Evolutionary conservation across 2,113 vertebrate species (phyloP).

Genomic region (Pelobates fuscus): DNA sequence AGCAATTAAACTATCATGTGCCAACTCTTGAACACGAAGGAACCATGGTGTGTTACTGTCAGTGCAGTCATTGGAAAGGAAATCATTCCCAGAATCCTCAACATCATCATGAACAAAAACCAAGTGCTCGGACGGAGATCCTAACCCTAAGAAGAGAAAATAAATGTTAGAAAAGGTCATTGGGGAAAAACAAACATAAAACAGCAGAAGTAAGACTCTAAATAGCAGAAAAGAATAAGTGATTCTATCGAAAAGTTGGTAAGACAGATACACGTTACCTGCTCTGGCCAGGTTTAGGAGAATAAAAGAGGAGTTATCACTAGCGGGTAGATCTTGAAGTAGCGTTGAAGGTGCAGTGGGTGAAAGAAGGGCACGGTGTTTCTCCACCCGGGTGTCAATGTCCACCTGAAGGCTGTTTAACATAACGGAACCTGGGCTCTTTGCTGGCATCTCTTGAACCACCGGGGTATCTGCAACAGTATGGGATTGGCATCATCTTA

Average conservation of each 20-base stretch:
- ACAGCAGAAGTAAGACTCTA: too few relatives aligned
- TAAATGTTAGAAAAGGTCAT: too few relatives aligned
- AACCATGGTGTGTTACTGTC: constrained; percentile 95
- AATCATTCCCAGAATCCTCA: constrained; percentile 82
- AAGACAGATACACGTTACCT: constrained; percentile 68
- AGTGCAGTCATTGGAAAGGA: constrained; percentile 80
- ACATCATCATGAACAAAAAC: constrained; percentile 90
- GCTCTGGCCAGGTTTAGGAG: constrained; percentile 95
- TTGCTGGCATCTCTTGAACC: constrained; percentile 68
- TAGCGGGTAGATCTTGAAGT: constrained; percentile 91
- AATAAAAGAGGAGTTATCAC: constrained; percentile 90
- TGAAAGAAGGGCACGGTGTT: constrained; percentile 72
- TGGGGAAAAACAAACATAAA: too few relatives aligned
- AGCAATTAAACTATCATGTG: constrained; percentile 96
- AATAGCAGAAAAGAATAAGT: too few relatives aligned
- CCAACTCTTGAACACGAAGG: constrained; percentile 92
- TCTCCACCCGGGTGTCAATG: constrained; percentile 74
- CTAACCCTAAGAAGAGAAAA: constrained; percentile 72
- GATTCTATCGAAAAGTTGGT: too few relatives aligned
- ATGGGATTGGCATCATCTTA: constrained; percentile 47
- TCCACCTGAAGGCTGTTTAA: constrained; percentile 81
- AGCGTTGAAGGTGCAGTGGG: constrained; percentile 74
- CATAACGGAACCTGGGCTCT: constrained; percentile 71
- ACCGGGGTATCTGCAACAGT: constrained; percentile 69
- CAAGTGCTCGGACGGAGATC: constrained; percentile 87